Conservation (phyloP, 2,797 vertebrate genomes). For the Poeciliopsis paucimaculata region DNA sequence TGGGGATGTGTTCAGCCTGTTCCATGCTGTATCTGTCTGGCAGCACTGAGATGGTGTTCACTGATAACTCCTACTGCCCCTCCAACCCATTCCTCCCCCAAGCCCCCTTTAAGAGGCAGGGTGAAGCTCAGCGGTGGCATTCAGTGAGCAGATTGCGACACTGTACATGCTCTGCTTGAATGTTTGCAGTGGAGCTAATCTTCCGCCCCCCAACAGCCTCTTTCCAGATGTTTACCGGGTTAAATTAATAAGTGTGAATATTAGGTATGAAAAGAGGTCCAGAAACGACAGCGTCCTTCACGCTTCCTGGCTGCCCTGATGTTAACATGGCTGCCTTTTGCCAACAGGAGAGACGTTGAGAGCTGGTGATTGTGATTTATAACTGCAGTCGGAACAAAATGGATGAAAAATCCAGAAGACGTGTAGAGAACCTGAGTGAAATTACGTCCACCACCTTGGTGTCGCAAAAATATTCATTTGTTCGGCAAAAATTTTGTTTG, state of each 20-base stretch:
- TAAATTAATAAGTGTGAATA: conserved; percentile 25
- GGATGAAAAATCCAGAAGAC: background rate
- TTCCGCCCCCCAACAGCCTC: conserved; percentile 20
- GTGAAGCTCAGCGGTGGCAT: conserved; percentile 7
- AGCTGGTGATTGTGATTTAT: background rate
- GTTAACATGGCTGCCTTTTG: background rate
- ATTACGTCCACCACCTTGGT: no score
- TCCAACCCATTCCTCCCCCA: background rate
- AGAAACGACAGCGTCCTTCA: conserved; percentile 5
- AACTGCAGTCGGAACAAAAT: background rate
- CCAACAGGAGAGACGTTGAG: background rate
- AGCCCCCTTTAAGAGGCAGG: conserved; percentile 22
- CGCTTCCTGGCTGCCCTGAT: background rate
- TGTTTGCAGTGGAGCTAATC: conserved; percentile 12
- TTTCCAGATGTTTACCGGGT: conserved; percentile 47
- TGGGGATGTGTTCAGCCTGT: conserved; percentile 55
- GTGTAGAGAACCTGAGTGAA: no score
- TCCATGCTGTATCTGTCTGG: conserved; percentile 45
- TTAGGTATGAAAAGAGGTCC: background rate
- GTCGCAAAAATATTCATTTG: no score
- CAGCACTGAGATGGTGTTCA: conserved; percentile 54
- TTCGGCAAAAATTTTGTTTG: no score
- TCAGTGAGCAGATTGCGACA: conserved; percentile 7
- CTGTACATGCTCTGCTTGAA: conserved; percentile 6
- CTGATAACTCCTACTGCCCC: conserved; percentile 55